Evolutionary conservation across 1,140 invertebrate species (phyloP), one percentile per base, ranked within the genome.

Genomic region (Heliconius hermathena): DNA sequence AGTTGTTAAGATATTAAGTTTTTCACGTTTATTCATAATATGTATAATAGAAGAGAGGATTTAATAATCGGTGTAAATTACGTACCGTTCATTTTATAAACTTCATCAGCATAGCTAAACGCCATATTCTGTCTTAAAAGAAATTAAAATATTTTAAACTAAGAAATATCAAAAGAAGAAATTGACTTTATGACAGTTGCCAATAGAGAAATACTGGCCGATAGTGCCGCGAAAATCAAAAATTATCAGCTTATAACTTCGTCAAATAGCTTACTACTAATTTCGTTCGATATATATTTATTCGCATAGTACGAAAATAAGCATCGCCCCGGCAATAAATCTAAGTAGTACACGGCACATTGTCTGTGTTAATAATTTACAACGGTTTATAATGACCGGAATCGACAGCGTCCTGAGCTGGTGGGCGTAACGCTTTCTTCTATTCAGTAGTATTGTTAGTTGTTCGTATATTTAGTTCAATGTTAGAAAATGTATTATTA

Each of bases 351-450:
- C 60, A 66, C 60, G 60, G 60, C 60, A 66, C 13, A 66, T 66
- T 66, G 60, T 66, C 60, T 29, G 60, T 29, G 60, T 22, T 66
- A 66, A 66, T 66, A 66, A 66, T 66, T 66, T 66, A 66, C 60
- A 66, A 66, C 60, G 60, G 60, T 66, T 66, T 66, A 66, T 66
- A 66, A 66, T 66, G 60, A 66, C 60, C 60, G 60, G 60, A 66
- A 26, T 66, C 60, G 60, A 66, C 60, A 26, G 60, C 57, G 57
- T 29, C 26, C 60, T 66, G 29, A 66, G 26, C 26, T 9, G 26
- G 60, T 66, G 60, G 60, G 60, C 60, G 60, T 66, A 29, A 66
- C 60, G 26, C 60, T 66, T 66, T 66, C 60, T 66, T 66, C 60
- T 9, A 66, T 66, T 29, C 11, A 66, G 26, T 57, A 57, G 54